These are phyloP conservation scores for Tarsius wallacei DNA, from an alignment of 2,797 vertebrate genomes.

Conservation along the genomic window DNA sequence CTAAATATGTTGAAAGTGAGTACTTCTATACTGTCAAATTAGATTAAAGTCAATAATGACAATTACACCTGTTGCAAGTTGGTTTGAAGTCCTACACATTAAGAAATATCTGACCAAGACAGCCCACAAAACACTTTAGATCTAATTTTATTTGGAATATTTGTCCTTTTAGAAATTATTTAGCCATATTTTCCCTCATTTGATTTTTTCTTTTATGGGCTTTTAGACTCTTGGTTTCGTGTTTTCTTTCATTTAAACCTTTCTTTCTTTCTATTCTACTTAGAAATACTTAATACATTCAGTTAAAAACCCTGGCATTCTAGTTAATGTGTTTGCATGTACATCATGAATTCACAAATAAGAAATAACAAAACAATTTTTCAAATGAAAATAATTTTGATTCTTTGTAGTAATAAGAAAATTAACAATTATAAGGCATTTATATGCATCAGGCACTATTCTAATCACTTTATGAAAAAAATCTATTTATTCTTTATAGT, in stretches of 20 bases:
- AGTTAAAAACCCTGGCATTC: conserved; percentile 23
- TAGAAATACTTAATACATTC: not conserved
- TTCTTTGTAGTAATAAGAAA: not conserved
- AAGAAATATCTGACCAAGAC: not conserved
- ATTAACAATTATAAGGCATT: not conserved
- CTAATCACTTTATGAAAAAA: conserved; percentile 4
- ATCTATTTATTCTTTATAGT: not conserved
- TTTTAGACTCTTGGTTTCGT: not conserved
- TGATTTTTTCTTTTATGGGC: not conserved
- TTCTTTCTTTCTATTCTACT: not conserved
- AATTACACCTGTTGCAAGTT: not conserved
- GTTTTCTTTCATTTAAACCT: not conserved
- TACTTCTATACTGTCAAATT: not conserved
- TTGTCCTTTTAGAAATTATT: not conserved
- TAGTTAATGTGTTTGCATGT: not conserved
- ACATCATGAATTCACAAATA: not conserved
- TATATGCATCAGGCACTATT: not conserved
- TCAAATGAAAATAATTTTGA: not conserved
- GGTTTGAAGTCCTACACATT: not conserved
- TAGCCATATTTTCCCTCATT: not conserved
- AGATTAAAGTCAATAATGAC: conserved; percentile 11
- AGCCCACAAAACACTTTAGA: not conserved
- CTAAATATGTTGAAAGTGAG: not conserved
- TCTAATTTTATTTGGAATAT: conserved; percentile 1
- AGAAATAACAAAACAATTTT: conserved; percentile 1